Evolutionary conservation across 2,888 invertebrate genomes (phyloP).

Genomic region (Alitta virens): DNA sequence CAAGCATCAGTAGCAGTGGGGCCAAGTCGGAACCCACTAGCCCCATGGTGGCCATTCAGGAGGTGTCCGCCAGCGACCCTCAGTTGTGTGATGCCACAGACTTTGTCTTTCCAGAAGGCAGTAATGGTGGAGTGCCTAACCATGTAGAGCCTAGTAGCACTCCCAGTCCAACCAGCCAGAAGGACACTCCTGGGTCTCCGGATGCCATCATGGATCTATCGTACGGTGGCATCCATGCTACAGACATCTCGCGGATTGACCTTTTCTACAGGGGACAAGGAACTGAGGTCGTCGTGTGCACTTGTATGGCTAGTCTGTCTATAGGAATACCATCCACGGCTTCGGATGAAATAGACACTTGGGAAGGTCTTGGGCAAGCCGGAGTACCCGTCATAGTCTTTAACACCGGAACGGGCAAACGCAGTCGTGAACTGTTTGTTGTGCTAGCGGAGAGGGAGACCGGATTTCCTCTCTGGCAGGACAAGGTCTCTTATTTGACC

Average conservation of each 20-base stretch:
- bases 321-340: not conserved
- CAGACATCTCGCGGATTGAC: conserved; percentile 14
- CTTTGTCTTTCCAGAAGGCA: not conserved
- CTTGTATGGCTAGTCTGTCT: conserved; percentile 8
- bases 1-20: not conserved
- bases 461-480: conserved; percentile 27
- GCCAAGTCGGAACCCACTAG: not conserved
- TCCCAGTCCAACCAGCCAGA: not conserved
- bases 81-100: not conserved
- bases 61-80: not conserved
- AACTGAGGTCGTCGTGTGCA: conserved; percentile 14
- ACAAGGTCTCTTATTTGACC: conserved; percentile 25
- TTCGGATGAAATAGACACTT: conserved; percentile 1
- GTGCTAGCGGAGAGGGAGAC: conserved; percentile 26
- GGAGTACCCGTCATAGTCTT: conserved; percentile 27
- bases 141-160: not conserved
- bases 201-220: not conserved
- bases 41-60: not conserved
- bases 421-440: conserved; percentile 17
- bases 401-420: conserved; percentile 21
- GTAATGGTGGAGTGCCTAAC: not conserved
- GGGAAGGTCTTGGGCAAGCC: conserved; percentile 16
- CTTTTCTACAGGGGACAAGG: conserved; percentile 11
- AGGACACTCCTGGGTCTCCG: not conserved
- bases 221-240: conserved; percentile 7